Evolutionary conservation across 1,140 invertebrate genomes (phyloP).

Genomic region (Drosophila truncata): DNA sequence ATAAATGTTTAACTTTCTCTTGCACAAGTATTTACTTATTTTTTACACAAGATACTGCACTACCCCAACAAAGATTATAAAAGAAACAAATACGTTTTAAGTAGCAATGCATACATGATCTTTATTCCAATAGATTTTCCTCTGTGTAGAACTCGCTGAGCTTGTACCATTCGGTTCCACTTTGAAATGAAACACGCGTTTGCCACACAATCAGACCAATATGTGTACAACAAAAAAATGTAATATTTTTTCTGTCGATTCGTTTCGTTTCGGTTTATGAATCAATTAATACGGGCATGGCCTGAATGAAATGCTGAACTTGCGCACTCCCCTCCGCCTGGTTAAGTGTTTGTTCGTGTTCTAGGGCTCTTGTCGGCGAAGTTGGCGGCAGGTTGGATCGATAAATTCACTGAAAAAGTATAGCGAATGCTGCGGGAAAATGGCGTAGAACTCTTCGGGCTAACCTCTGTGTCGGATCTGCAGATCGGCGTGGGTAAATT

Average conservation of each 20-base stretch:
- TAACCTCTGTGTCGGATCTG: constrained; percentile 22
- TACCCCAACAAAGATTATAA: background rate
- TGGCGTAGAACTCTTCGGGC: constrained; percentile 32
- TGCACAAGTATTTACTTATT: no score
- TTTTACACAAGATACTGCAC: background rate
- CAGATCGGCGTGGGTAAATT: constrained; percentile 52
- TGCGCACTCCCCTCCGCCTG: constrained; percentile 35
- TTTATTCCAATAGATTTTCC: background rate
- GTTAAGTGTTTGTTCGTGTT: constrained; percentile 68
- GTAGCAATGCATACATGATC: rapidly evolving
- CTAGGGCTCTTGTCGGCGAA: constrained; percentile 60
- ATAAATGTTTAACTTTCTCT: no score
- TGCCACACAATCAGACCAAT: constrained; percentile 43
- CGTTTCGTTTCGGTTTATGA: constrained; percentile 59
- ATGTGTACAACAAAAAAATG: constrained; percentile 17
- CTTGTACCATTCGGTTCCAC: constrained; percentile 24
- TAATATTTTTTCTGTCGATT: constrained; percentile 20
- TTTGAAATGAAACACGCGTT: constrained; percentile 57
- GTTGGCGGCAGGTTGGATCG: constrained; percentile 46
- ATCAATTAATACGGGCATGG: constrained; percentile 71
- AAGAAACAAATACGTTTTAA: background rate
- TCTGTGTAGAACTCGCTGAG: constrained; percentile 18
- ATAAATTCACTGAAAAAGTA: constrained; percentile 16
- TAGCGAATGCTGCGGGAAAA: background rate
- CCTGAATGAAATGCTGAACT: constrained; percentile 64